Base-by-base conservation (phyloP, 2,888 invertebrate genomes). In the Tenthredo livida region DNA sequence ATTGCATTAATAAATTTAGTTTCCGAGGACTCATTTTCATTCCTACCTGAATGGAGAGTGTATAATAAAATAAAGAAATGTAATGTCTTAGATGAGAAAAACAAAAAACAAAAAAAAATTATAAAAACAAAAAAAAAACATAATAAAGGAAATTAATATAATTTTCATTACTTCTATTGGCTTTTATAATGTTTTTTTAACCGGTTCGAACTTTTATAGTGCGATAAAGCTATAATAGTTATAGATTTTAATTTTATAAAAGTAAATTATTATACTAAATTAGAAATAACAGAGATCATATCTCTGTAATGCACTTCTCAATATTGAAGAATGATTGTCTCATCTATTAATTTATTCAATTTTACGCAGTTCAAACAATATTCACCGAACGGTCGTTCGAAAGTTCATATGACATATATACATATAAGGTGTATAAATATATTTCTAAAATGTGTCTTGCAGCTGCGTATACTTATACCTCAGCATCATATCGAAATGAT, bases 131-230 rank as follows among this genome's bases (percentile, higher is more conserved):
- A 75, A 29, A 75, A 25, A 75, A 37, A 2, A 0, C 43, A 15
- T 29, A 75, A 75, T 75, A 50, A 75, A 75, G 47, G 29, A 75
- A 75, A 75, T 75, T 75, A 75, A 75, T 75, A 75, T 75, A 75
- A 75, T 75, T 75, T 75, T 47, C 75, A 50, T 75, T 75, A 75
- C 75, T 50, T 75, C 47, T 75, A 15, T 75, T 75, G 75, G 9
- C 50, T 75, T 75, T 33, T 50, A 25, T 47, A 25, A 50, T 50
- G 0, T 21, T 40, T 43, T n/a, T n/a, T n/a, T n/a, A n/a, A n/a
- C n/a, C n/a, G 15, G 47, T 58, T 58, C 58, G 21, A 2, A 21
- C 1, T 58, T 21, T 58, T 58, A 58, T 5, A 58, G n/a, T 54
- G n/a, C 54, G n/a, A 54, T 54, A 21, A 58, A 58, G 58, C 58